A percentile compares a stretch with the other conserved stretches of the same genome.
These are phyloP conservation scores for Willowsia nigromaculata DNA, from an alignment of 2,888 invertebrate genomes.

Conservation along the genomic window DNA sequence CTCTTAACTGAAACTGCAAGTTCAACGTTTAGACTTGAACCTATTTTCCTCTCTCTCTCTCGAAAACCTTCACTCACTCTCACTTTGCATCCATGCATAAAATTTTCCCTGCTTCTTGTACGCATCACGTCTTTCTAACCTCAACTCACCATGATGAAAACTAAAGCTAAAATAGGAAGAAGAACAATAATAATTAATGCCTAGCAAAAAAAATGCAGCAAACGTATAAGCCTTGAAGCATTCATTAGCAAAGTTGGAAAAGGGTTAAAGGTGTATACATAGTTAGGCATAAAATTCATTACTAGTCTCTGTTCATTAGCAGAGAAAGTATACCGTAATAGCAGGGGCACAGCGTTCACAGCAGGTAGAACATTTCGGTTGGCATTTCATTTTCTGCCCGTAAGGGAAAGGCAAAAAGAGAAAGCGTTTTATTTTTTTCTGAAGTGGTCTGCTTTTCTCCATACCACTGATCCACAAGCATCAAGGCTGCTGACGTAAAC, in stretches of 20 bases:
- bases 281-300: background rate
- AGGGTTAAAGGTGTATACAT: background rate
- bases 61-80: background rate
- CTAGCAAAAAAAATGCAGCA: background rate
- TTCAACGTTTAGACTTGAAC: too few species aligned
- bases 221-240: background rate
- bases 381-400: background rate
- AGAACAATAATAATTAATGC: background rate
- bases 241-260: background rate
- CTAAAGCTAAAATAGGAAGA: background rate
- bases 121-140: background rate
- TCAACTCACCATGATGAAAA: background rate
- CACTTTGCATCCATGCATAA: background rate
- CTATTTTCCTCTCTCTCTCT: background rate
- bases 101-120: background rate
- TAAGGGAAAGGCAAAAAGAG: background rate
- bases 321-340: too few species aligned
- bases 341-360: background rate
- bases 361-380: background rate
- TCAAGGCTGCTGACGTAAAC: slow-evolving; percentile 57
- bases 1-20: too few species aligned
- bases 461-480: background rate
- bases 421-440: background rate
- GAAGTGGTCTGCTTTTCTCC: background rate
- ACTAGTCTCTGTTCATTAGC: background rate